Conservation (phyloP, 2,113 vertebrate species). For the Beaufortia kweichowensis region DNA sequence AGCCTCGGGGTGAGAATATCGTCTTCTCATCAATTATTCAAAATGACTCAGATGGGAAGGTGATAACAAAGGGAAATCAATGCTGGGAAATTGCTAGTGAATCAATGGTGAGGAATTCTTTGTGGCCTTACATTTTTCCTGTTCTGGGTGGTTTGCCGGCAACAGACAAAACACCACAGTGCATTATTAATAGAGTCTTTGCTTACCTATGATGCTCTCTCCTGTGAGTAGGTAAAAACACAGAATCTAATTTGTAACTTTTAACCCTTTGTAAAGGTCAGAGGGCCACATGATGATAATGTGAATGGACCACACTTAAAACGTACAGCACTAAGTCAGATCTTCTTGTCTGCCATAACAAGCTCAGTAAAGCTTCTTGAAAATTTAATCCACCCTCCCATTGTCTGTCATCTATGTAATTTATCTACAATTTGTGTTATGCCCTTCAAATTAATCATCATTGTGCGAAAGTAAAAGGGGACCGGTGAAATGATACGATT, state of each 20-base stretch:
- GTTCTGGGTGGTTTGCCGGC: slow-evolving; percentile 57
- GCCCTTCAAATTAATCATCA: slow-evolving; percentile 34
- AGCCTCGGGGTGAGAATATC: slow-evolving; percentile 22
- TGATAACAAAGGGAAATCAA: slow-evolving; percentile 55
- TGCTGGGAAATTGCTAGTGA: slow-evolving; percentile 49
- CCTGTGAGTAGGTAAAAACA: slow-evolving; percentile 1
- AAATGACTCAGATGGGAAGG: slow-evolving; percentile 45
- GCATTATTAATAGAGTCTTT: slow-evolving; percentile 63
- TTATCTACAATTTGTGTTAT: slow-evolving; percentile 44
- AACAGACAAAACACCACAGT: slow-evolving; percentile 58
- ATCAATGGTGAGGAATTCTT: slow-evolving; percentile 41
- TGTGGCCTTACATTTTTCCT: slow-evolving; percentile 36
- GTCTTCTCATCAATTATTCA: slow-evolving; percentile 51
- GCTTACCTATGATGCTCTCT: slow-evolving; percentile 28
- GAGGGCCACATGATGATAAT: background rate
- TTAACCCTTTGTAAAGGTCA: slow-evolving; percentile 28
- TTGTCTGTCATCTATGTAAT: slow-evolving; percentile 27
- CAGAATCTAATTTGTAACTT: slow-evolving; percentile 18
- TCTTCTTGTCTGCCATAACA: slow-evolving; percentile 5
- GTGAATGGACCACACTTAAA: background rate
- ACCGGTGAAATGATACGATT: slow-evolving; percentile 28
- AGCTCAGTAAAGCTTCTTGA: slow-evolving; percentile 13
- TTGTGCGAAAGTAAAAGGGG: slow-evolving; percentile 15
- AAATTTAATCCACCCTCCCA: slow-evolving; percentile 26
- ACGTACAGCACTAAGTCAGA: background rate